phyloP scores from a whole-genome alignment of 2,888 invertebrate species.

The Andrena bucephala region DNA sequence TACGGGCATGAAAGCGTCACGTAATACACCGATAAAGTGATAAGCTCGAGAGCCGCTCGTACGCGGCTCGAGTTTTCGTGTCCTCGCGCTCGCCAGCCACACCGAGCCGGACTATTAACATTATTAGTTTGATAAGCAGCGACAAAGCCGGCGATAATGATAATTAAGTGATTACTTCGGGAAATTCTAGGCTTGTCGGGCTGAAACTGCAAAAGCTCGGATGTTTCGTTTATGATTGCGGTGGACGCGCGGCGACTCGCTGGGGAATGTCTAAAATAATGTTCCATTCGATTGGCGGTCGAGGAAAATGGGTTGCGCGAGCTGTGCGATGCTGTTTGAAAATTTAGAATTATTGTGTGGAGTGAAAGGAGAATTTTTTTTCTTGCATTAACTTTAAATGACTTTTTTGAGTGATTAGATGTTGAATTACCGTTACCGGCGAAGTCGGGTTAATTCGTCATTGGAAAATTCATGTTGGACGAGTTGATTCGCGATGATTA shows the following conservation, averaged over 20 bases:
- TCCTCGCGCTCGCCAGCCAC: neutral
- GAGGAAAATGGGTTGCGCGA: neutral
- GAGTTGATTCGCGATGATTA: too few relatives aligned
- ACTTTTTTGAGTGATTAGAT: too few relatives aligned
- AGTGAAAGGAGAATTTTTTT: too few relatives aligned
- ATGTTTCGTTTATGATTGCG: neutral
- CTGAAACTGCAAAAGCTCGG: constrained; percentile 9
- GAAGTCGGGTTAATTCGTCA: too few relatives aligned
- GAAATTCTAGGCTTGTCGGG: constrained; percentile 1
- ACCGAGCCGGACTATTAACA: constrained; percentile 18
- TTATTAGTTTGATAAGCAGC: constrained; percentile 31
- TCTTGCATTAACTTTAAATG: too few relatives aligned
- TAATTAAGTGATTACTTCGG: constrained; percentile 47
- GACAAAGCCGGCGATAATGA: constrained; percentile 23
- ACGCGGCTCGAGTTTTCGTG: constrained; percentile 17
- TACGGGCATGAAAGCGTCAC: constrained; percentile 55
- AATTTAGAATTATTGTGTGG: too few relatives aligned
- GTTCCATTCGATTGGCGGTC: neutral
- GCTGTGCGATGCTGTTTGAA: too few relatives aligned
- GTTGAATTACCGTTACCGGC: too few relatives aligned
- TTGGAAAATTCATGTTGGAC: too few relatives aligned
- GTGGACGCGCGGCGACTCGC: neutral
- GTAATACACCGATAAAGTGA: constrained; percentile 62
- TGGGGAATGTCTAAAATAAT: neutral
- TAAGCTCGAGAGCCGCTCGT: constrained; percentile 37